phyloP scores from a whole-genome alignment of 2,113 vertebrate species.

The Miniopterus natalensis region DNA sequence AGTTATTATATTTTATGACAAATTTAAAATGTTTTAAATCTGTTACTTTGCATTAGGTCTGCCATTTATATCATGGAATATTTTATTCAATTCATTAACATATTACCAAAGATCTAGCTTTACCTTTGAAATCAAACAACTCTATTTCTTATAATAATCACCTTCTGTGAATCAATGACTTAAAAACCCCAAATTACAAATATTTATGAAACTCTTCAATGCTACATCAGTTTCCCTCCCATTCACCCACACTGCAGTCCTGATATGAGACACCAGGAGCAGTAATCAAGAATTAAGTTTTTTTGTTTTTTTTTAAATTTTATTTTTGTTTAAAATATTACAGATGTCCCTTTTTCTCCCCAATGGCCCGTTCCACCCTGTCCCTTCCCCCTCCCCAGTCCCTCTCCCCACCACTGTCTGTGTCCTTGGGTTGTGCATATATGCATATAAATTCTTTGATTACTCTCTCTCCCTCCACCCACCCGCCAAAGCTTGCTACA shows the following conservation, averaged over 20 bases:
- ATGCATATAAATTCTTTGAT: too few relatives aligned
- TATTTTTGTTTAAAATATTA: too few relatives aligned
- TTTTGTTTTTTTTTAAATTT: conserved; percentile 58
- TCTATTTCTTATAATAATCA: conserved; percentile 51
- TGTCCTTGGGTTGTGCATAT: too few relatives aligned
- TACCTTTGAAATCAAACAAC: conserved; percentile 61
- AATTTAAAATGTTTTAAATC: conserved; percentile 63
- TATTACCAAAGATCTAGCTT: conserved; percentile 47
- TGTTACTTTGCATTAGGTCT: conserved; percentile 42
- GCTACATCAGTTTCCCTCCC: conserved; percentile 70
- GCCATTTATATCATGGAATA: conserved; percentile 55
- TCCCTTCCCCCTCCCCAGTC: too few relatives aligned
- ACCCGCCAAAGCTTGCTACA: conserved; percentile 59
- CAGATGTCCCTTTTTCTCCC: too few relatives aligned
- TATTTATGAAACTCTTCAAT: conserved; percentile 76
- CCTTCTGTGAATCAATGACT: conserved; percentile 7
- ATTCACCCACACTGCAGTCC: conserved; percentile 47
- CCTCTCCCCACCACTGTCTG: too few relatives aligned
- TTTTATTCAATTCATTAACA: conserved; percentile 67
- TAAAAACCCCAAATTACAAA: conserved; percentile 66
- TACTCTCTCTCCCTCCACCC: too few relatives aligned
- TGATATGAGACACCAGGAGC: conserved; percentile 67
- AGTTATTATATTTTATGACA: conserved; percentile 66
- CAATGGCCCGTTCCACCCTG: too few relatives aligned
- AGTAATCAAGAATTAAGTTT: conserved; percentile 77